These are phyloP conservation scores for Fistularia tabacaria DNA, from an alignment of 2,797 vertebrate species.

Conservation along the genomic window DNA sequence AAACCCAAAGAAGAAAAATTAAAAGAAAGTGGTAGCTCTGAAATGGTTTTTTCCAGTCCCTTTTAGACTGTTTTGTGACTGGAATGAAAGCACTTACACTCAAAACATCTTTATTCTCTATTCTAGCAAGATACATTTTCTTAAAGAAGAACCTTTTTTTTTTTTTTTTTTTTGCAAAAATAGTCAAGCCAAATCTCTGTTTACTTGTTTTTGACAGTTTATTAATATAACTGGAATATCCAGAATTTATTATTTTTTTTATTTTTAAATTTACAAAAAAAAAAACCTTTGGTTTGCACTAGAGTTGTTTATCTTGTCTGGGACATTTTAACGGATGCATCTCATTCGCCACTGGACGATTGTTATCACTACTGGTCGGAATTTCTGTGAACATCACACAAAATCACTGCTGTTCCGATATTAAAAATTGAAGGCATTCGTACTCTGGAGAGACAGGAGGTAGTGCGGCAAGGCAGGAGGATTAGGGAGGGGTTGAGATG, in stretches of 20 bases:
- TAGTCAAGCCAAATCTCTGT: slow-evolving; percentile 60
- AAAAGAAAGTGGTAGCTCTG: slow-evolving; percentile 42
- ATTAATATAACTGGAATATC: slow-evolving; percentile 65
- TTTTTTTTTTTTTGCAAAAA: slow-evolving; percentile 49
- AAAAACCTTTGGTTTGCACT: slow-evolving; percentile 67
- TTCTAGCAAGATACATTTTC: slow-evolving; percentile 26
- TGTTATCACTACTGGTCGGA: slow-evolving; percentile 57
- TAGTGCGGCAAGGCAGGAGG: background rate
- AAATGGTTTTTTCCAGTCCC: slow-evolving; percentile 38
- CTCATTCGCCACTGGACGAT: slow-evolving; percentile 64
- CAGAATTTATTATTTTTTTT: slow-evolving; percentile 13
- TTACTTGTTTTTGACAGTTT: slow-evolving; percentile 59
- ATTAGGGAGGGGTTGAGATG: slow-evolving; percentile 35
- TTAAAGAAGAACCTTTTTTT: slow-evolving; percentile 17
- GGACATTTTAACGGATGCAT: slow-evolving; percentile 26
- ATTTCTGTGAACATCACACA: slow-evolving; percentile 40
- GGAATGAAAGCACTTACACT: slow-evolving; percentile 59
- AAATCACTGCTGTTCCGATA: slow-evolving; percentile 57
- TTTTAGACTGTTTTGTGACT: slow-evolving; percentile 54
- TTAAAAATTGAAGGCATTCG: slow-evolving; percentile 70
- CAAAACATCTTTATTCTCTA: slow-evolving; percentile 40
- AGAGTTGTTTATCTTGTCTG: slow-evolving; percentile 40
- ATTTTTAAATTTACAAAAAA: slow-evolving; percentile 19
- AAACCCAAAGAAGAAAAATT: slow-evolving; percentile 29
- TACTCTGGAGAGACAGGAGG: slow-evolving; percentile 56